Evolutionary conservation across 2,113 vertebrate genomes (phyloP).

Genomic region (Euleptes europaea): DNA sequence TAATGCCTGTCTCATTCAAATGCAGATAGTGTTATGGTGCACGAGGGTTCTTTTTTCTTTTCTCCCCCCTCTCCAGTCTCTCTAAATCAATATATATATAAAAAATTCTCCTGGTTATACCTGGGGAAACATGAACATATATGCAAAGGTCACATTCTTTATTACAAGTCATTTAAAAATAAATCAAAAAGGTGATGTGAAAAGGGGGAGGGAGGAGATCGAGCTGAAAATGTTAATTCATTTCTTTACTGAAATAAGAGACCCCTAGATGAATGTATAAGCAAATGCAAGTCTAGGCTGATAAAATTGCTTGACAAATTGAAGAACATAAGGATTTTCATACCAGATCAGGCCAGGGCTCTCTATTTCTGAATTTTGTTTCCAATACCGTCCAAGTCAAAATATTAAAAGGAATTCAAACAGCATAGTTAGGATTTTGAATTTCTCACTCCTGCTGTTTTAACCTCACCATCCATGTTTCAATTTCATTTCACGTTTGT

Average conservation of each 20-base stretch:
- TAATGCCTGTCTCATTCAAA: neutral
- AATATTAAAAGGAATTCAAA: too few relatives aligned
- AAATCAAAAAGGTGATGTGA: conserved; percentile 6
- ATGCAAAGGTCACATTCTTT: conserved; percentile 9
- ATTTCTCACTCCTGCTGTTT: too few relatives aligned
- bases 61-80: neutral
- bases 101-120: neutral
- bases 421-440: too few relatives aligned
- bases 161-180: conserved; percentile 18
- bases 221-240: conserved; percentile 8
- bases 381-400: neutral
- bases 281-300: neutral
- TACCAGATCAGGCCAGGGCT: neutral
- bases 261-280: neutral
- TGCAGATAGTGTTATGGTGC: neutral
- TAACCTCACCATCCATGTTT: too few relatives aligned
- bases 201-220: neutral
- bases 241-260: conserved; percentile 10
- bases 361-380: neutral
- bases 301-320: neutral
- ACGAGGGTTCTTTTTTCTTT: neutral
- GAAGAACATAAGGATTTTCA: neutral
- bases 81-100: neutral
- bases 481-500: too few relatives aligned
- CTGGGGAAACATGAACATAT: conserved; percentile 8